A percentile compares a stretch with the other conserved stretches of the same genome.
Evolutionary conservation across 2,888 invertebrate genomes (phyloP).

Genomic region (Philhelius pedissequus): DNA sequence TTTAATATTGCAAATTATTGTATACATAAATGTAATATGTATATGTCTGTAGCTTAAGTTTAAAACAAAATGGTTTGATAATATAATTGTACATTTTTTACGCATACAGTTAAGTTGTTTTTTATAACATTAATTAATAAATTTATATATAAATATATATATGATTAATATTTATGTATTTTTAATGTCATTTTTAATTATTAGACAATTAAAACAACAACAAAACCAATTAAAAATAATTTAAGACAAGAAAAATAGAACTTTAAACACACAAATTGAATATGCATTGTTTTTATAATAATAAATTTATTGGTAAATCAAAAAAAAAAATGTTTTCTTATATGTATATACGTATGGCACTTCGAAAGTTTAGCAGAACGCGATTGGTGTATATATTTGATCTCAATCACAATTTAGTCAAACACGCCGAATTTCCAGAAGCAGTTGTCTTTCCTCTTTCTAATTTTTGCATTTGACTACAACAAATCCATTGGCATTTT

Average conservation of each 20-base stretch:
- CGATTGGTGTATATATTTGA: too few relatives aligned
- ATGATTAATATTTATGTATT: conserved; percentile 47
- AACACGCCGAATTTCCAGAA: too few relatives aligned
- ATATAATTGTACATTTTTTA: conserved; percentile 61
- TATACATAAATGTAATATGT: conserved; percentile 14
- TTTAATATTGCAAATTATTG: conserved; percentile 3
- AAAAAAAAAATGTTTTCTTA: too few relatives aligned
- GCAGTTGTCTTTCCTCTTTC: too few relatives aligned
- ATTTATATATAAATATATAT: conserved; percentile 8
- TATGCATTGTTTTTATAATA: conserved; percentile 68
- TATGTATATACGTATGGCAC: too few relatives aligned
- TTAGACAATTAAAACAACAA: conserved; percentile 52
- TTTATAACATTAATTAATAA: conserved; percentile 35
- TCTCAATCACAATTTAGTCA: too few relatives aligned
- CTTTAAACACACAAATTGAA: conserved; percentile 60
- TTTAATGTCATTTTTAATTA: conserved; percentile 66
- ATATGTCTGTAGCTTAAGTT: conserved; percentile 52
- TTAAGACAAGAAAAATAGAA: conserved; percentile 18
- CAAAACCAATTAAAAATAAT: conserved; percentile 24
- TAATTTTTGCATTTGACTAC: too few relatives aligned
- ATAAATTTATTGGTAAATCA: conserved; percentile 63
- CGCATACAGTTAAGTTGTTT: conserved; percentile 65
- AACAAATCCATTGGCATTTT: too few relatives aligned
- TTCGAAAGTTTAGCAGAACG: too few relatives aligned
- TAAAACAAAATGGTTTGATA: conserved; percentile 33